These are phyloP conservation scores for Nysson spinosus DNA, from an alignment of 2,888 invertebrate species.

Conservation along the genomic window DNA sequence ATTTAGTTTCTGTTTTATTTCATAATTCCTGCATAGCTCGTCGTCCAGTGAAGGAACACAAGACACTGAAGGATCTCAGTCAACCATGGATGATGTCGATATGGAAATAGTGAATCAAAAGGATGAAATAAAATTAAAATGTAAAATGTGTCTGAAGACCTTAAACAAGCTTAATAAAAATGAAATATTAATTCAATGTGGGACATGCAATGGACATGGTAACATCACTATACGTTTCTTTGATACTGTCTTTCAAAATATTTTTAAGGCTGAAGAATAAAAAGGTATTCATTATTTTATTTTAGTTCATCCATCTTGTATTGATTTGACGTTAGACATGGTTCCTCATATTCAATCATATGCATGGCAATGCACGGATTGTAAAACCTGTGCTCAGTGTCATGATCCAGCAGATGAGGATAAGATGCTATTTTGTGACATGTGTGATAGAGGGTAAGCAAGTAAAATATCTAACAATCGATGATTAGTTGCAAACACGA, in stretches of 20 bases:
- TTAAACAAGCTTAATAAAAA: conserved; percentile 78
- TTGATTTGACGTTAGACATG: conserved; percentile 91
- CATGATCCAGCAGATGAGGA: conserved; percentile 89
- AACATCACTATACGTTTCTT: conserved; percentile 72
- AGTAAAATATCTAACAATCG: not conserved
- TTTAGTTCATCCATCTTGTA: conserved; percentile 90
- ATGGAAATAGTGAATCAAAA: conserved; percentile 72
- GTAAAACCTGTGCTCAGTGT: conserved; percentile 93
- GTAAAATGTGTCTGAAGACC: conserved; percentile 78
- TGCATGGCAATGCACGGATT: conserved; percentile 95
- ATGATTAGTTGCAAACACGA: no score
- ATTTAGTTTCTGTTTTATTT: conserved; percentile 38
- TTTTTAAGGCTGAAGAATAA: no score
- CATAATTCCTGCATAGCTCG: no score
- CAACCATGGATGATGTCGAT: conserved; percentile 76
- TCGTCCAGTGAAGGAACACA: conserved; percentile 77
- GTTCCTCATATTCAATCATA: conserved; percentile 90
- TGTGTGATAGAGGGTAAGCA: conserved; percentile 90
- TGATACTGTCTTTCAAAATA: not conserved
- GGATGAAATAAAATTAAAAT: conserved; percentile 73
- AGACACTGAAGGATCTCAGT: conserved; percentile 76
- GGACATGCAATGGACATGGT: conserved; percentile 82
- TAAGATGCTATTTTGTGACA: conserved; percentile 96
- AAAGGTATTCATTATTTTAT: conserved; percentile 26
- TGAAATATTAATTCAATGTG: conserved; percentile 81